These are phyloP conservation scores for fruit fly (Drosophila melanogaster) DNA, from an alignment of 1,140 invertebrate species.

Conservation along the genomic window Release_6_plus_ISO1_MT NC_004354.4:19886001-19886500, in stretches of 20 bases:
- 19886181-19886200: too few species aligned
- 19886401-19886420: background rate
- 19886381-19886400: conserved; percentile 8
- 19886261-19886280: background rate
- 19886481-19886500: conserved; percentile 1
- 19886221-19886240: too few species aligned
- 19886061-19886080: conserved; percentile 1
- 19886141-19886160: too few species aligned
- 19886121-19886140: conserved; percentile 23
- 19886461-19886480: conserved; percentile 2
- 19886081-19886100: conserved; percentile 12
- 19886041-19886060: too few species aligned
- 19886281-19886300: background rate
- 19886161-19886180: background rate
- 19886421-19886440: conserved; percentile 6
- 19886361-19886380: conserved; percentile 26
- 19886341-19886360: conserved; percentile 18
- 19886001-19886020: conserved; percentile 9
- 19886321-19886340: conserved; percentile 5
- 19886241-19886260: background rate
- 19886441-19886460: conserved; percentile 28
- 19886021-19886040: background rate
- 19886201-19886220: too few species aligned
- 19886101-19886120: conserved; percentile 19
- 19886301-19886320: conserved; percentile 6